These are phyloP conservation scores for Sparus aurata DNA, from an alignment of 2,797 vertebrate species.

Conservation along the genomic window DNA sequence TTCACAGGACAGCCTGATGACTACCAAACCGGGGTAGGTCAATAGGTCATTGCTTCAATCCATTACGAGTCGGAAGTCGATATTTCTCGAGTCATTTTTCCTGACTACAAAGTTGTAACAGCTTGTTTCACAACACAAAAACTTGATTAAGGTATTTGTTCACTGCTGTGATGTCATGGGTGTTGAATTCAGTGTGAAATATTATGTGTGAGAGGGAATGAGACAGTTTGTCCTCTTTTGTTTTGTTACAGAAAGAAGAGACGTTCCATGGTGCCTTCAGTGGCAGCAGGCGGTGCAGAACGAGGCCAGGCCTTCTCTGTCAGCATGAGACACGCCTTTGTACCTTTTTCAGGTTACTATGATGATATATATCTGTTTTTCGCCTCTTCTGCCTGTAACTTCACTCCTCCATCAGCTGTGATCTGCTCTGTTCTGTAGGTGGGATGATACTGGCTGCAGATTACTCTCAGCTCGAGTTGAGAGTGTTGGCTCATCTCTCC, in stretches of 20 bases:
- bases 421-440: conserved; percentile 80
- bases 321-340: conserved; percentile 96
- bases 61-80: too few species aligned
- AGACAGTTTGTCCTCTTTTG: neutral
- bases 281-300: conserved; percentile 67
- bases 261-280: conserved; percentile 41
- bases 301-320: conserved; percentile 89
- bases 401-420: neutral
- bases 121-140: too few species aligned
- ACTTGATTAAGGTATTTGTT: too few species aligned
- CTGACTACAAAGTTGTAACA: too few species aligned
- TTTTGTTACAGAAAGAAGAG: conserved; percentile 66
- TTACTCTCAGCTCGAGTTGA: conserved; percentile 96
- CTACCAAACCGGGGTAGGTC: conserved; percentile 70
- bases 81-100: too few species aligned
- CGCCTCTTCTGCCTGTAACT: neutral
- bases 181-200: too few species aligned
- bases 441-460: conserved; percentile 95
- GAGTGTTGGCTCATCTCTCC: conserved; percentile 96
- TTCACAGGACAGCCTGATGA: conserved; percentile 73
- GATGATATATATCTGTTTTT: neutral
- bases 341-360: conserved; percentile 93
- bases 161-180: too few species aligned
- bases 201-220: too few species aligned
- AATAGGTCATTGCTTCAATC: too few species aligned